Base-by-base conservation (phyloP, 2,113 vertebrate genomes). In the Vulpes vulpes region DNA sequence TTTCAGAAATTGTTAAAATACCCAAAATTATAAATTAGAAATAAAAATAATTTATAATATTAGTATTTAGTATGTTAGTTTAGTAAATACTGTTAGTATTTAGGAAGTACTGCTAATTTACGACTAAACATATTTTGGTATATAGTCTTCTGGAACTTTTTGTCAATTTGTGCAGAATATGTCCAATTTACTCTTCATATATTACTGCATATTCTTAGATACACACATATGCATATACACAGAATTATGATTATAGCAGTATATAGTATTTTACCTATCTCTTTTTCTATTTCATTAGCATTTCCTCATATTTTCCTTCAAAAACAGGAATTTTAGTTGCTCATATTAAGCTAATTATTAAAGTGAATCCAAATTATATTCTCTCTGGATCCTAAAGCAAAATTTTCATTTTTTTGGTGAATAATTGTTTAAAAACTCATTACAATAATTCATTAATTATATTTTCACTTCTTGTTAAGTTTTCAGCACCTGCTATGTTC, bases 381-480 rank as follows among this genome's bases (percentile, higher is more conserved):
- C 6, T 6, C n/a, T 43, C 69, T 90, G 81, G 32, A 30, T 85
- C 12, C 35, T 73, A 89, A 71, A 69, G 38, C 15, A 79, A 69
- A 83, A 59, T 43, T 92, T 83, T 82, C 14, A 78, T 69, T 87
- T 81, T 65, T 79, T 55, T 95, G 53, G 20, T 49, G 19, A 96
- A 55, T 65, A 53, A 65, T 73, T 87, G 8, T 64, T 92, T 96
- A 64, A 93, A 87, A 76, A 62, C 43, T 86, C 38, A 80, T 16
- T 27, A 53, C 4, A 55, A 49, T 32, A 84, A 83, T 64, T 78
- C 49, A 64, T n/a, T 25, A 64, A 43, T 92, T 64, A n/a, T 59
- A 67, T 88, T 74, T 92, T 82, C 76, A 95, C 35, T 94, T 97
- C 69, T 74, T 84, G 23, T 82, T 96, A 69, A 64, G 19, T 20